Evolutionary conservation across 2,888 invertebrate genomes (phyloP).

Genomic region (Gryllus longicercus): DNA sequence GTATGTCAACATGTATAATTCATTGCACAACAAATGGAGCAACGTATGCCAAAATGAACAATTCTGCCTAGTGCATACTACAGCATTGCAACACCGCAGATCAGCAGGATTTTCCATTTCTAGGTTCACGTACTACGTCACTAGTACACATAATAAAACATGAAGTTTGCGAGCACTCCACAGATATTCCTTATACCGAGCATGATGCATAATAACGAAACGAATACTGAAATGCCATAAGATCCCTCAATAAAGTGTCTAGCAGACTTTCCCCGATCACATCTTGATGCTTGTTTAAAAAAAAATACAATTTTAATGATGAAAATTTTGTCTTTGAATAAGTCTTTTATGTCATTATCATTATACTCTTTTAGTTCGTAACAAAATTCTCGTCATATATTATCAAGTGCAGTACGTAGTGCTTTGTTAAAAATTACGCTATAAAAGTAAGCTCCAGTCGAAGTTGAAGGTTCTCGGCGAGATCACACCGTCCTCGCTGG

Average conservation of each 20-base stretch:
- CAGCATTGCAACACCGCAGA: background rate
- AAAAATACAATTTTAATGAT: too few species aligned
- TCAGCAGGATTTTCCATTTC: background rate
- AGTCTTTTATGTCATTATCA: too few species aligned
- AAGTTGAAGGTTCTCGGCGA: background rate
- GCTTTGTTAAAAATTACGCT: background rate
- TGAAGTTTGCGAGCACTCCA: background rate
- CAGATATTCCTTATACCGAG: background rate
- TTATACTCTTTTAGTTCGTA: too few species aligned
- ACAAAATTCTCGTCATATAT: background rate
- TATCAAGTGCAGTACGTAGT: background rate
- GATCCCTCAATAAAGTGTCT: background rate
- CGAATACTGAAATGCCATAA: background rate
- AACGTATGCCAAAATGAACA: background rate
- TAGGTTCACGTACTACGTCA: background rate
- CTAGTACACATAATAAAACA: background rate
- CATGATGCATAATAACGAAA: constrained; percentile 8
- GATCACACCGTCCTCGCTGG: background rate
- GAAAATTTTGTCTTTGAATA: too few species aligned
- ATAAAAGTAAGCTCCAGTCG: background rate
- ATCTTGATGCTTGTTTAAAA: background rate
- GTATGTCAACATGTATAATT: constrained; percentile 10
- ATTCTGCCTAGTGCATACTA: background rate
- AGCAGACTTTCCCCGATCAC: background rate
- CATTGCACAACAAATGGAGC: constrained; percentile 7